Conservation (phyloP, 2,113 vertebrate species). For the Rhabdomys dilectus region DNA sequence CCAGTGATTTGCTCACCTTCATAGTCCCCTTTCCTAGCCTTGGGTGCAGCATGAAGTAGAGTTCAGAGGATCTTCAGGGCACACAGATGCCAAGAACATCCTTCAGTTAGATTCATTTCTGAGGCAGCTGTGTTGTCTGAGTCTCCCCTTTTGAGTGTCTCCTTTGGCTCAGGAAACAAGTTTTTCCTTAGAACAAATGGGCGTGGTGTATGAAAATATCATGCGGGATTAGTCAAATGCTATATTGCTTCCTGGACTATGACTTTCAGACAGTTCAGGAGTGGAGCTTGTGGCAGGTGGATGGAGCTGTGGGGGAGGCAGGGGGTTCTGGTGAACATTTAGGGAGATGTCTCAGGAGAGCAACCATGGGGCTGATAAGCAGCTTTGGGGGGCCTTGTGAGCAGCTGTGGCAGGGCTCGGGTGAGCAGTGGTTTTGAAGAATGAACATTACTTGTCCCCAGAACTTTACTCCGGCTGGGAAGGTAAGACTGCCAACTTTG, state of each 20-base stretch:
- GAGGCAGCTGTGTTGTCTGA: neutral
- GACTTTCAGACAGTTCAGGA: neutral
- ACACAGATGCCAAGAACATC: neutral
- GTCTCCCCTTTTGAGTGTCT: conserved; percentile 32
- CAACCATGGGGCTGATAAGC: neutral
- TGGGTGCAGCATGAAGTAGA: neutral
- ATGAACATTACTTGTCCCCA: neutral
- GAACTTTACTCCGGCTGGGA: neutral
- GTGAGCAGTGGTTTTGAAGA: neutral
- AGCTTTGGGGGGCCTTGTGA: neutral
- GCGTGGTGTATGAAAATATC: conserved; percentile 85
- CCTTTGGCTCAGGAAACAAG: conserved; percentile 61
- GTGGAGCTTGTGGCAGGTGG: neutral
- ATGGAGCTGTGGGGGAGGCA: rapidly evolving
- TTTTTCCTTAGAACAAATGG: conserved; percentile 67
- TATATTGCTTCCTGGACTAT: conserved; percentile 60
- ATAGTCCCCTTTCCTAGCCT: neutral
- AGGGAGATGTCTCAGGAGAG: neutral
- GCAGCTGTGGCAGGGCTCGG: neutral
- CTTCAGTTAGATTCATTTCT: neutral
- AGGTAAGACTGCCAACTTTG: conserved; percentile 64
- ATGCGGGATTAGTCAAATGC: conserved; percentile 83
- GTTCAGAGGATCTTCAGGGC: neutral
- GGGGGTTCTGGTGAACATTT: neutral
- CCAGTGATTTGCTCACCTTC: neutral